Percentiles rank a stretch among this genome's conserved stretches.
Evolutionary conservation across 1,140 invertebrate species (phyloP).

Genomic region (Caenorhabditis briggsae): DNA sequence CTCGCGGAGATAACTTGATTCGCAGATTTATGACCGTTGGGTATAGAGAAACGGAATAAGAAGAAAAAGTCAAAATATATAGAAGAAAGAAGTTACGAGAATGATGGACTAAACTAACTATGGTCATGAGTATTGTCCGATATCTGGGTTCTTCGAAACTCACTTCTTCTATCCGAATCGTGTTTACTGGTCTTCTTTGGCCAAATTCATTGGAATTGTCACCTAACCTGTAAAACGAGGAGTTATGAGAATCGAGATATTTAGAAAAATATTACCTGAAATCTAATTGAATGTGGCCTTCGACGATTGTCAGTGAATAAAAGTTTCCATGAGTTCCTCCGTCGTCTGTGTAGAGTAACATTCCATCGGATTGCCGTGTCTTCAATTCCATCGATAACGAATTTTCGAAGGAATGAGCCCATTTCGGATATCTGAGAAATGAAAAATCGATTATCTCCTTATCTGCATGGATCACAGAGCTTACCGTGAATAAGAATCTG

Average conservation of each 20-base stretch:
- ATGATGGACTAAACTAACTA: slow-evolving; percentile 16
- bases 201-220: slow-evolving; percentile 84
- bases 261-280: slow-evolving; percentile 81
- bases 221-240: slow-evolving; percentile 84
- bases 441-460: slow-evolving; percentile 5
- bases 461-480: slow-evolving; percentile 12
- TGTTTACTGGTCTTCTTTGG: slow-evolving; percentile 69
- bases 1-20: slow-evolving; percentile 49
- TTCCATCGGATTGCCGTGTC: slow-evolving; percentile 88
- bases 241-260: neutral
- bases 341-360: slow-evolving; percentile 92
- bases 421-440: slow-evolving; percentile 74
- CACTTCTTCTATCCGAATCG: slow-evolving; percentile 71
- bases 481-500: slow-evolving; percentile 72
- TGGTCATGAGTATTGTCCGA: slow-evolving; percentile 67
- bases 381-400: slow-evolving; percentile 92
- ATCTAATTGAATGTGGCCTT: slow-evolving; percentile 87
- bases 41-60: slow-evolving; percentile 68
- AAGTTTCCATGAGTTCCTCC: slow-evolving; percentile 90
- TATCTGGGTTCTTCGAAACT: slow-evolving; percentile 61
- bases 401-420: slow-evolving; percentile 77
- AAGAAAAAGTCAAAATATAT: slow-evolving; percentile 42
- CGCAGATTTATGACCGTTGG: slow-evolving; percentile 52
- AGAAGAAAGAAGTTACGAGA: slow-evolving; percentile 11
- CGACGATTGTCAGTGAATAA: slow-evolving; percentile 92